These are phyloP conservation scores for Campopleginae sp. DNA, from an alignment of 2,888 invertebrate species.

Conservation along the genomic window DNA sequence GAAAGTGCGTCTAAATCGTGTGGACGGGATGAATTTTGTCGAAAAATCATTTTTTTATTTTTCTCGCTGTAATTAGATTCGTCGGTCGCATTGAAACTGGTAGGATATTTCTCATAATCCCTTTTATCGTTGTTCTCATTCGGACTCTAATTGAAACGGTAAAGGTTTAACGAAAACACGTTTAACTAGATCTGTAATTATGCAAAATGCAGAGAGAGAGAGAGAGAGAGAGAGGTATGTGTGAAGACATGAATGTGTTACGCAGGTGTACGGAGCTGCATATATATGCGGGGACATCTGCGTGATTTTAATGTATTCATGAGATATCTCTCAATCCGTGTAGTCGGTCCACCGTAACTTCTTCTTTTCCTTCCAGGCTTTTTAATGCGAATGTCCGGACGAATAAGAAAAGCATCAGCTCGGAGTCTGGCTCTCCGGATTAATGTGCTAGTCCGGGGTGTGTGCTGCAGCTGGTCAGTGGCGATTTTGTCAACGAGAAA, in stretches of 20 bases:
- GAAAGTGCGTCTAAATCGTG: constrained; percentile 13
- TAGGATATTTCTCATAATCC: neutral
- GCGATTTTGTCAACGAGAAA: neutral
- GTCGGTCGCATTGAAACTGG: too few species aligned
- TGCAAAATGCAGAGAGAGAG: constrained; percentile 1
- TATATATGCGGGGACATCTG: constrained; percentile 39
- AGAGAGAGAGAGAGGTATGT: neutral
- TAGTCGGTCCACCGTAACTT: constrained; percentile 47
- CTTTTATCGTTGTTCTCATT: neutral
- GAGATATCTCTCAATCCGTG: constrained; percentile 59
- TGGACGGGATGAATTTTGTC: neutral
- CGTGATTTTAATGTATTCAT: constrained; percentile 63
- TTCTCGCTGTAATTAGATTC: too few species aligned
- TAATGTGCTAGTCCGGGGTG: constrained; percentile 31
- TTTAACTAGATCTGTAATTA: constrained; percentile 1
- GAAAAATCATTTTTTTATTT: neutral
- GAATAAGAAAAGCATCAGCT: constrained; percentile 24
- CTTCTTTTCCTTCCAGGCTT: constrained; percentile 17
- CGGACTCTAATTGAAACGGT: neutral
- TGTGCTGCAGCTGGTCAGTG: constrained; percentile 57
- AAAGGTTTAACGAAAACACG: neutral
- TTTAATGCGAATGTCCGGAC: constrained; percentile 45
- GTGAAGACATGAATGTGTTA: neutral
- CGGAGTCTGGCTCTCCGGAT: constrained; percentile 38
- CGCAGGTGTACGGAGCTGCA: constrained; percentile 35